Percentiles rank a stretch among this genome's conserved stretches.
These are phyloP conservation scores for Lithophane leautieri DNA, from an alignment of 2,888 invertebrate species.

Conservation along the genomic window DNA sequence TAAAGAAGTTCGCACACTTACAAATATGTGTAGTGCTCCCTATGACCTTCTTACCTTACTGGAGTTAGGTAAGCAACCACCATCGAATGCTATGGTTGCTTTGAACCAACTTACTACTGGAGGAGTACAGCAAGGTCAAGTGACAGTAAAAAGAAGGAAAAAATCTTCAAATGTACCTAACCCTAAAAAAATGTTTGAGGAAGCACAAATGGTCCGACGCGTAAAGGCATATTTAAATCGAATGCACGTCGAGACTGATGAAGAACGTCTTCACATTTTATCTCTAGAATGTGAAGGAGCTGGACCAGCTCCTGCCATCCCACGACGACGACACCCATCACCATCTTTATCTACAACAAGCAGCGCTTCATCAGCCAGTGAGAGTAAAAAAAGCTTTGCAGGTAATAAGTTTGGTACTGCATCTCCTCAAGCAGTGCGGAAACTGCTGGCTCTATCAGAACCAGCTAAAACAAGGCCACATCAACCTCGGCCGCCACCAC, in stretches of 20 bases:
- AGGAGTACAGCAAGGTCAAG: conserved; percentile 92
- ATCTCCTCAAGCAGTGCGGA: conserved; percentile 99
- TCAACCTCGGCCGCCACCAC: conserved; percentile 93
- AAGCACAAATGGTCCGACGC: conserved; percentile 99
- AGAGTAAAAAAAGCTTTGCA: conserved; percentile 91
- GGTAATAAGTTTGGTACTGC: conserved; percentile 96
- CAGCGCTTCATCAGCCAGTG: conserved; percentile 96
- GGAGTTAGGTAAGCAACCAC: conserved; percentile 96
- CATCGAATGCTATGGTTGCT: conserved; percentile 96
- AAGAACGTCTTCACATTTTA: conserved; percentile 96
- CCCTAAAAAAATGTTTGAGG: conserved; percentile 99
- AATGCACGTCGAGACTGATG: conserved; percentile 97
- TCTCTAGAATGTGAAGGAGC: conserved; percentile 97
- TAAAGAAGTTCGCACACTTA: conserved; percentile 97
- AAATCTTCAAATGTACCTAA: conserved; percentile 97
- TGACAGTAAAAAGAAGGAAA: conserved; percentile 97
- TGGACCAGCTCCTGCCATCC: conserved; percentile 91
- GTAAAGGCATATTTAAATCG: conserved; percentile 98
- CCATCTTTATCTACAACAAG: conserved; percentile 98
- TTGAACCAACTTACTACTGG: conserved; percentile 96
- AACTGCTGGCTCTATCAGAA: conserved; percentile 97
- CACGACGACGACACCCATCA: conserved; percentile 96
- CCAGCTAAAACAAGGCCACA: conserved; percentile 96
- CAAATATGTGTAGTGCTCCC: conserved; percentile 98
- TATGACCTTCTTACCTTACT: conserved; percentile 96